Percentiles rank a stretch among this genome's conserved stretches.
Evolutionary conservation across 1,140 invertebrate genomes (phyloP).

Genomic region (Macrobrachium nipponense): DNA sequence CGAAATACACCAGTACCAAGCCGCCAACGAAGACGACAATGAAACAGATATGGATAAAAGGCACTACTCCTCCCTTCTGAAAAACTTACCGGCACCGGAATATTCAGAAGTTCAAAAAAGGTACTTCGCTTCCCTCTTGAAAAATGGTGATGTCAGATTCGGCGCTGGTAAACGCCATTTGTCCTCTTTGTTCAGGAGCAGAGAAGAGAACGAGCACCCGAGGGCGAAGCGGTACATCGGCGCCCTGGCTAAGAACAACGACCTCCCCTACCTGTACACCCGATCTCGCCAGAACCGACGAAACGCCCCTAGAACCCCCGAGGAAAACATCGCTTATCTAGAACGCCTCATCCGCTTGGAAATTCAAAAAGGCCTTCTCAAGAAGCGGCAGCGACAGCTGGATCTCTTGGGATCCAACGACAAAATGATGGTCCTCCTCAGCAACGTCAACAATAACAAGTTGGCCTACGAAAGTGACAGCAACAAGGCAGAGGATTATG

Average conservation of each 20-base stretch:
- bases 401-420: slow-evolving; percentile 8
- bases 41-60: background rate
- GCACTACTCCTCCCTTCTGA: background rate
- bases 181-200: slow-evolving; percentile 18
- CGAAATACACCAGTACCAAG: background rate
- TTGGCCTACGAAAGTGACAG: background rate
- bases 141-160: background rate
- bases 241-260: slow-evolving; percentile 28
- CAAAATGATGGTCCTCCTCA: slow-evolving; percentile 22
- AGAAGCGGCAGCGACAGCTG: slow-evolving; percentile 29
- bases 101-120: slow-evolving; percentile 1
- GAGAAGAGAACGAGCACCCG: background rate
- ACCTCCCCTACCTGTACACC: slow-evolving; percentile 43
- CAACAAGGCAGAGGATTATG: background rate
- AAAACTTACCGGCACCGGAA: background rate
- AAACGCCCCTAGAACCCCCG: slow-evolving; percentile 33
- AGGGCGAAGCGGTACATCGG: slow-evolving; percentile 48
- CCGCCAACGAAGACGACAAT: background rate
- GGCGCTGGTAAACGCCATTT: slow-evolving; percentile 27
- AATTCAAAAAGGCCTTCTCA: slow-evolving; percentile 25
- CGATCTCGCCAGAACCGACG: slow-evolving; percentile 46
- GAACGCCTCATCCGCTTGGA: slow-evolving; percentile 40
- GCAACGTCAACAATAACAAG: background rate
- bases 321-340: slow-evolving; percentile 19
- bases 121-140: slow-evolving; percentile 32